These are phyloP conservation scores for Malacoctenus gilli DNA, from an alignment of 2,797 vertebrate genomes.

Conservation along the genomic window DNA sequence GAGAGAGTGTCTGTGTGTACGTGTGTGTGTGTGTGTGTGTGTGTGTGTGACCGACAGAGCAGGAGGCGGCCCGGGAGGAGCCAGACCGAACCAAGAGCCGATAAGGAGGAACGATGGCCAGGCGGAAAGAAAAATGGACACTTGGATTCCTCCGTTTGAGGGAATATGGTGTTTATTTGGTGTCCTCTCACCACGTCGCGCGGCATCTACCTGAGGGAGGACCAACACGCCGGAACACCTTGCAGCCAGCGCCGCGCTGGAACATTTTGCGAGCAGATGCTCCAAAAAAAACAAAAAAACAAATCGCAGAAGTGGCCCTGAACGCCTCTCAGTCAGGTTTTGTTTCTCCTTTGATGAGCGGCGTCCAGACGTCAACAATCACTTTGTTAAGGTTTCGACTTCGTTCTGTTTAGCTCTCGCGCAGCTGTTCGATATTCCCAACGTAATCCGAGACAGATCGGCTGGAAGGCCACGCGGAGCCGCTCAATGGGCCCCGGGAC, in stretches of 20 bases:
- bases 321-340: not conserved
- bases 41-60: slow-evolving; percentile 37
- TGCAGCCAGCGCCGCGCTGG: too few relatives aligned
- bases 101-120: too few relatives aligned
- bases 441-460: not conserved
- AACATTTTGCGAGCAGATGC: not conserved
- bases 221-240: not conserved
- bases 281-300: too few relatives aligned
- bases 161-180: too few relatives aligned
- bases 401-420: not conserved
- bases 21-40: not conserved
- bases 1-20: not conserved
- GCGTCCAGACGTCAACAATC: not conserved
- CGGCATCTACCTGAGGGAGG: not conserved
- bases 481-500: too few relatives aligned
- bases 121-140: too few relatives aligned
- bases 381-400: not conserved
- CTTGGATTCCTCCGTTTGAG: too few relatives aligned
- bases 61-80: slow-evolving; percentile 29
- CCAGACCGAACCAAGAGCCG: too few relatives aligned
- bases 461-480: too few relatives aligned
- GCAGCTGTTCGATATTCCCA: slow-evolving; percentile 1
- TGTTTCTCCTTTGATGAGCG: slow-evolving; percentile 1
- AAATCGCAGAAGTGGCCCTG: not conserved
- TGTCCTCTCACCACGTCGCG: not conserved